Evolutionary conservation across 2,113 vertebrate species (phyloP).

Genomic region (Sinocyclocheilus grahami): DNA sequence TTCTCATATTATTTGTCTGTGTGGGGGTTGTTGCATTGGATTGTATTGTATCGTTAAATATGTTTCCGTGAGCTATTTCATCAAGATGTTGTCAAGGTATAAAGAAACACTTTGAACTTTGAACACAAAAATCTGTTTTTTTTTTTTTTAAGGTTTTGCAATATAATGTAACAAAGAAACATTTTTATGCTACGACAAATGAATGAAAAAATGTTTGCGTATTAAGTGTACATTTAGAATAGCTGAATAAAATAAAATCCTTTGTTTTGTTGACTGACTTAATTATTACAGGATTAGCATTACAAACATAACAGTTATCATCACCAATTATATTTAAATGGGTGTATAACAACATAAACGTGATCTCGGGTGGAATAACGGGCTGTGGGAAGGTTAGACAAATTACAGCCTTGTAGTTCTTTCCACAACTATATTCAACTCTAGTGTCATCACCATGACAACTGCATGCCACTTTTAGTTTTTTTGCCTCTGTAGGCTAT

Average conservation of each 20-base stretch:
- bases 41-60: constrained; percentile 11
- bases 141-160: not conserved
- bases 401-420: constrained; percentile 40
- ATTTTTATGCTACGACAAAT: not conserved
- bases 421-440: constrained; percentile 50
- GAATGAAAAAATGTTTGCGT: not conserved
- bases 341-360: constrained; percentile 15
- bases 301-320: constrained; percentile 14
- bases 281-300: not conserved
- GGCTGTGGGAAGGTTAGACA: constrained; percentile 30
- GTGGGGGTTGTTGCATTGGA: constrained; percentile 49
- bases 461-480: constrained; percentile 48
- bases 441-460: constrained; percentile 58
- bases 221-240: not conserved
- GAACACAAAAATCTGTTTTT: not conserved
- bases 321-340: constrained; percentile 7
- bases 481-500: constrained; percentile 33
- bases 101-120: not conserved
- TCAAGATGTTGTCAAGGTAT: not conserved
- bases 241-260: constrained; percentile 1
- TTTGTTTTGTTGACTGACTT: not conserved
- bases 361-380: not conserved
- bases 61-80: not conserved
- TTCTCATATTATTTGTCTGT: constrained; percentile 8
- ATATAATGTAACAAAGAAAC: not conserved